Evolutionary conservation across 1,140 invertebrate species (phyloP), one percentile per base, ranked within the genome.

Genomic region (Euwallacea similis): DNA sequence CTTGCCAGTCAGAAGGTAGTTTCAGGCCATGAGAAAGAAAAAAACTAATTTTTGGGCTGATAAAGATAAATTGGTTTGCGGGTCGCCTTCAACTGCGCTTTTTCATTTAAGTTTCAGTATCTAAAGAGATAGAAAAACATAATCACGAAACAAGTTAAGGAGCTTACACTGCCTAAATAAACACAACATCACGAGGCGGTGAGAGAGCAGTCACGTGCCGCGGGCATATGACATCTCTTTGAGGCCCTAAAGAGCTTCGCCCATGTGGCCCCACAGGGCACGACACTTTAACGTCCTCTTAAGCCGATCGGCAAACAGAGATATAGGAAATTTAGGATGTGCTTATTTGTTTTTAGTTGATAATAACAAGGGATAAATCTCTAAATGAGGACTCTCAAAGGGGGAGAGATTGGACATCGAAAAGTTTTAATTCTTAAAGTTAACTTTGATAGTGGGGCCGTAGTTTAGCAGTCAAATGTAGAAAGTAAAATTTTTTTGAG

Each of bases 201-300:
- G 59, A 61, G 59, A 69, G 67, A 69, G 67, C 67, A 69, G 67
- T 69, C 67, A 69, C 67, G 67, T 69, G 67, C 59, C 59, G 67
- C 47, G 67, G 50, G 58, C 67, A 69, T 62, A 53, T 69, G 67
- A 69, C 67, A 69, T 69, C 67, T 61, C 67, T 69, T 69, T 55
- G 47, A 59, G 59, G 59, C 67, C 50, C 47, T 62, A 62, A 62
- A 69, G 55, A 62, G 47, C 42, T 61, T 69, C n/a, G 41, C 43
- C 67, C 66, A 43, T 15, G 54, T 58, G 55, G 21, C 41, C 65
- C 54, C 41, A 21, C 21, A 50, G 50, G 59, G 59, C 41, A 44
- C 47, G 47, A 69, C 67, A 69, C 67, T 69, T 62, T 44, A 11
- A 16, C 41, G 43, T 41, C 15, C 44, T 47, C 66, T 68, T 68